These are phyloP conservation scores for Cerceris ruficornis DNA, from an alignment of 2,888 invertebrate genomes.

Conservation along the genomic window DNA sequence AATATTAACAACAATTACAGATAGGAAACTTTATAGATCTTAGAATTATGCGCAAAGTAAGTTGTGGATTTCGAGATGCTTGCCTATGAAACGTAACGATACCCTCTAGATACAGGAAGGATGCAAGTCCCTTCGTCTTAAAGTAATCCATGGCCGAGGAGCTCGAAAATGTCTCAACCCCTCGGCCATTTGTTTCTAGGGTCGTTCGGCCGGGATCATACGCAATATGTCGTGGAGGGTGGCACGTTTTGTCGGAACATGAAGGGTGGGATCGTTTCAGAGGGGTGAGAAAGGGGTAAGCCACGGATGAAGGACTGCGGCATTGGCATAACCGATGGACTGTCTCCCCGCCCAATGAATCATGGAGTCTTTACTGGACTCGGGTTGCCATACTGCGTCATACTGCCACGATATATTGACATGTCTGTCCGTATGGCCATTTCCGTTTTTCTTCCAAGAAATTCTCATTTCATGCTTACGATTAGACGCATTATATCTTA, in stretches of 20 bases:
- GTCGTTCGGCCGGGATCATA: slow-evolving; percentile 61
- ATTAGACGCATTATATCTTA: too few species aligned
- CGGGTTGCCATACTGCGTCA: slow-evolving; percentile 54
- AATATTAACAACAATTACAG: too few species aligned
- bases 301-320: slow-evolving; percentile 60
- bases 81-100: slow-evolving; percentile 3
- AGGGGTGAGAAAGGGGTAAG: slow-evolving; percentile 51
- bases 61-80: not conserved
- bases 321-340: slow-evolving; percentile 72
- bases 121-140: slow-evolving; percentile 32
- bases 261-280: slow-evolving; percentile 39
- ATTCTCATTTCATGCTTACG: not conserved
- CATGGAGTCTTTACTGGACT: slow-evolving; percentile 63
- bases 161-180: slow-evolving; percentile 49
- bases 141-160: slow-evolving; percentile 45
- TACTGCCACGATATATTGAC: slow-evolving; percentile 56
- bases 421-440: slow-evolving; percentile 10
- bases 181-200: slow-evolving; percentile 62
- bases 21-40: too few species aligned
- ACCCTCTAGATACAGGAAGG: slow-evolving; percentile 27
- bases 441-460: not conserved
- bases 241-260: slow-evolving; percentile 57
- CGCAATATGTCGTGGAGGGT: slow-evolving; percentile 66
- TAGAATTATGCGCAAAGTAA: too few species aligned
- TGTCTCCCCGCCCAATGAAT: slow-evolving; percentile 69